Base-by-base conservation (phyloP, 1,140 invertebrate species). In the Ylistrum balloti region DNA sequence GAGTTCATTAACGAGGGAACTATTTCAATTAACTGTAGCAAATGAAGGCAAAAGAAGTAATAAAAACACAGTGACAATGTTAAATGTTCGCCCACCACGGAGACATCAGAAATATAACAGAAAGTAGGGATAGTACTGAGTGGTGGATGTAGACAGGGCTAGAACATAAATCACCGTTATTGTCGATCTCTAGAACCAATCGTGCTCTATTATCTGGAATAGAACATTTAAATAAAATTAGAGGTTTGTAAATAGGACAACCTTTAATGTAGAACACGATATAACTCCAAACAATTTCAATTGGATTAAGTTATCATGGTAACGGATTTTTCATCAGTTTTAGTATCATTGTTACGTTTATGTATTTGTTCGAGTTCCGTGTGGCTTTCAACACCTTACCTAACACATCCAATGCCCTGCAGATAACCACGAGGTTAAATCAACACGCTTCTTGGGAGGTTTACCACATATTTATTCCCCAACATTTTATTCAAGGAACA, bases 211-310 rank as follows among this genome's bases (percentile, higher is more conserved):
- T n/a, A 28, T 17, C 56, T 5, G 17, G 56, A 28, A n/a, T 28
- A 17, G 56, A 74, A 74, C 56, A 74, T 74, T 74, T 74, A 74
- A 74, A 56, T 56, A 17, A 56, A 56, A 74, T 74, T 74, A 74
- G n/a, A 11, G 20, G 56, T 74, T 5, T 74, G 56, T 74, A 74
- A 74, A 74, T 74, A 74, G n/a, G 56, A 74, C 56, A n/a, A 28
- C 56, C 56, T 74, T 74, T 74, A 22, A 74, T 7, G 56, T 28
- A 74, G n/a, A 74, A 28, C 22, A 74, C 56, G 28, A 74, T 74
- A 74, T 74, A 74, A 74, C 56, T 74, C n/a, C 56, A 74, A 74
- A 74, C 56, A 74, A 74, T 74, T 74, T n/a, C n/a, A 45, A 74
- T 74, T 74, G n/a, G 56, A 74, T 74, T 74, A 74, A 74, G 56